Conservation (phyloP, 2,888 invertebrate genomes). For the Empis livida region DNA sequence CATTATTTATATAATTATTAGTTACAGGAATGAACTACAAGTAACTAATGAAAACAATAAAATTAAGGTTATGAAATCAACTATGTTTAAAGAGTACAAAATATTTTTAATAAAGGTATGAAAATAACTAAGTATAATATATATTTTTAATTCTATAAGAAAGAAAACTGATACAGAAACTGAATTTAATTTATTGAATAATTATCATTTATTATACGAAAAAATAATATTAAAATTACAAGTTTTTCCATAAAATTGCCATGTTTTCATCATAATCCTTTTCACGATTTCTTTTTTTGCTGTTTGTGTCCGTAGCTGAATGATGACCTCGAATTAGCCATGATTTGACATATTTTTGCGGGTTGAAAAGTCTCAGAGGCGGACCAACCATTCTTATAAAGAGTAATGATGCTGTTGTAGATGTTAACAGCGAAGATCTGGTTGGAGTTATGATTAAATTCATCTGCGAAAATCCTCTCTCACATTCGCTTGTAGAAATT, state of each 20-base stretch:
- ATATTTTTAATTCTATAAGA: background rate
- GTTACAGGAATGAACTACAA: too few species aligned
- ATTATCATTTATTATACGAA: background rate
- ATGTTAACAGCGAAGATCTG: background rate
- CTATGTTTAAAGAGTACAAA: too few species aligned
- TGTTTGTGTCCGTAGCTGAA: background rate
- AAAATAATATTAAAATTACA: background rate
- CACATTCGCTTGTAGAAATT: conserved; percentile 1
- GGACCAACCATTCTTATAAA: background rate
- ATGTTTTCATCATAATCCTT: conserved; percentile 1
- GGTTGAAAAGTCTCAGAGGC: background rate
- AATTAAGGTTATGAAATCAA: too few species aligned
- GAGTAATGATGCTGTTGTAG: background rate
- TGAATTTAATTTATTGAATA: conserved; percentile 1
- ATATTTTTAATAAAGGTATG: too few species aligned
- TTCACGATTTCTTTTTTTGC: conserved; percentile 1
- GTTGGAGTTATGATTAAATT: background rate
- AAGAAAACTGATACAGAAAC: background rate
- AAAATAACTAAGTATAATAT: too few species aligned
- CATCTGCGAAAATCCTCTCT: background rate
- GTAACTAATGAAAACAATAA: too few species aligned
- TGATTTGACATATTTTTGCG: background rate
- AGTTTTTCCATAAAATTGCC: conserved; percentile 1
- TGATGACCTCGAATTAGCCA: background rate
- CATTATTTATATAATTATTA: too few species aligned